Evolutionary conservation across 2,888 invertebrate genomes (phyloP).

Genomic region (Tridacna crocea): DNA sequence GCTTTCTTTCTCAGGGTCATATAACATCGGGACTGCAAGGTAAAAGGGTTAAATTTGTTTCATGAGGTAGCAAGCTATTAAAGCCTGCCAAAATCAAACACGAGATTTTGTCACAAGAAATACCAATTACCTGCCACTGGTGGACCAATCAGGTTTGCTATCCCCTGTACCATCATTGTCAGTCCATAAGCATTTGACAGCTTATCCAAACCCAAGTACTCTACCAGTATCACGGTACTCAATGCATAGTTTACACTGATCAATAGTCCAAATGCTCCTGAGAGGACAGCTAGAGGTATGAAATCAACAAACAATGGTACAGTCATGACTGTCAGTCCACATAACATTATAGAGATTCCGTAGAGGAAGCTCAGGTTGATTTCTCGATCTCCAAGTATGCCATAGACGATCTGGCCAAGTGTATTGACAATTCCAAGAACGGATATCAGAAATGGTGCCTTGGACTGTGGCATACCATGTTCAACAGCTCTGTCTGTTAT

Average conservation of each 20-base stretch:
- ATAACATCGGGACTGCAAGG: too few relatives aligned
- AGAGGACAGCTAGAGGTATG: conserved; percentile 67
- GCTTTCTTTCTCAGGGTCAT: too few relatives aligned
- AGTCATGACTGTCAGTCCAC: conserved; percentile 82
- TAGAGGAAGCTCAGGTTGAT: conserved; percentile 93
- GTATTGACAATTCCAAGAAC: conserved; percentile 92
- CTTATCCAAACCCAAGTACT: conserved; percentile 94
- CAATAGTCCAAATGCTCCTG: conserved; percentile 90
- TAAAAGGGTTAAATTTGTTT: too few relatives aligned
- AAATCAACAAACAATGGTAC: conserved; percentile 77
- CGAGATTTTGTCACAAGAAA: background rate
- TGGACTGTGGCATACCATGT: conserved; percentile 85
- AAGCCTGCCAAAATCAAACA: too few relatives aligned
- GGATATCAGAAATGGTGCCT: conserved; percentile 90
- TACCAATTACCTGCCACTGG: conserved; percentile 91
- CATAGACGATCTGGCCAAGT: conserved; percentile 89
- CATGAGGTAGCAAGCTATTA: too few relatives aligned
- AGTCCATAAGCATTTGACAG: conserved; percentile 97
- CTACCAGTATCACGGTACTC: conserved; percentile 93
- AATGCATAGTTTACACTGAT: conserved; percentile 96
- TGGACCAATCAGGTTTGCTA: conserved; percentile 90
- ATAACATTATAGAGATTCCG: conserved; percentile 88
- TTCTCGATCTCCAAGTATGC: conserved; percentile 94
- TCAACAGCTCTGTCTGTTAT: conserved; percentile 91
- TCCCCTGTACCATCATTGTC: conserved; percentile 93